Evolutionary conservation across 2,888 invertebrate genomes (phyloP), one percentile per base, ranked within the genome.

Genomic region (Apeira syringaria): DNA sequence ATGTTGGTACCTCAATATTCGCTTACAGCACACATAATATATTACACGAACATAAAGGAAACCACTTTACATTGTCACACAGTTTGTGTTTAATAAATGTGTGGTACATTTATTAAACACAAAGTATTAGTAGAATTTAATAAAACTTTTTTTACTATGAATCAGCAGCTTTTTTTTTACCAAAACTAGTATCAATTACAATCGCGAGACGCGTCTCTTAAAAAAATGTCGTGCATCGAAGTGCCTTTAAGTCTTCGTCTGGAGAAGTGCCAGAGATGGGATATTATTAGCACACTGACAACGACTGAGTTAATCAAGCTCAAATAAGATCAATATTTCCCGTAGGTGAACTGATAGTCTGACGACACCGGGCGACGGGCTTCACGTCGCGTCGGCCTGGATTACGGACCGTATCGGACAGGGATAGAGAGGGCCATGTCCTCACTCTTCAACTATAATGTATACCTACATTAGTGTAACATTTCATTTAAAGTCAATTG

Each of bases 251-350:
- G 81, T 74, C 84, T 81, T 79, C 83, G 75, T 69, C 86, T 89
- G 89, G 89, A 80, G 51, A 66, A 45, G 61, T 86, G 89, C 89
- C 89, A 88, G 83, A 71, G 73, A 68, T 70, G 68, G 67, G 75
- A 70, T 89, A 89, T 88, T 89, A 89, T 88, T 89, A 89, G 87
- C 81, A 68, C 81, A 73, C 75, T 80, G 72, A 79, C 83, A 75
- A 74, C 84, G 83, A 81, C 81, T 72, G 83, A 83, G 85, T 85
- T 88, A 86, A 89, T 89, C 88, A 87, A 83, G 80, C 88, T 85
- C 85, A 80, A 87, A 88, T 87, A 87, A 86, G 85, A 88, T 88
- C 88, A 80, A 89, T 89, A 88, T 80, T 84, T 77, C 69, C 78
- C 79, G 80, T 80, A 78, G 79, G 78, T 84, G 67, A 63, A 60